These are phyloP conservation scores for Eublepharis macularius DNA, from an alignment of 2,113 vertebrate species.

Conservation along the genomic window DNA sequence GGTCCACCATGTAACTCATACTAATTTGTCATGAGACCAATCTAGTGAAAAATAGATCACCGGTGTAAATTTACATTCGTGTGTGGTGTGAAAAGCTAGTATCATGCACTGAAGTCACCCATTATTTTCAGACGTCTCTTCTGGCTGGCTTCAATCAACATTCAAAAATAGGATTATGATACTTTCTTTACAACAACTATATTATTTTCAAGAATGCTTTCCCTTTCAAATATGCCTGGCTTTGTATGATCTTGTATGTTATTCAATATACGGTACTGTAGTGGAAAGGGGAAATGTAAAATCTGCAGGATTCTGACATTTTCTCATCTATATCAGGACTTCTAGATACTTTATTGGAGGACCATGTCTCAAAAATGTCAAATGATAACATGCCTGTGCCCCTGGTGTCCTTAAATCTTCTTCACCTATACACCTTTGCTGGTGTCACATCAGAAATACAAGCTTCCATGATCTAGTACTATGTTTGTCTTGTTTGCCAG, in stretches of 20 bases:
- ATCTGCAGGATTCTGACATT: too few relatives aligned
- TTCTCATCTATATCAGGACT: not conserved
- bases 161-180: not conserved
- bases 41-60: conserved; percentile 28
- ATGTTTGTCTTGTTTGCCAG: not conserved
- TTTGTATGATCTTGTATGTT: not conserved
- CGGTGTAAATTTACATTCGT: conserved; percentile 8
- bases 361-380: not conserved
- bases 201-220: not conserved
- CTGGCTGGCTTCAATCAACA: conserved; percentile 3
- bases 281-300: not conserved
- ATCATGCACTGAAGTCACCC: conserved; percentile 13
- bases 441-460: not conserved
- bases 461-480: not conserved
- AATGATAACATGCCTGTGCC: not conserved
- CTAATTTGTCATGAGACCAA: conserved; percentile 31
- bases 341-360: not conserved
- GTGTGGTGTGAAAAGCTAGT: not conserved
- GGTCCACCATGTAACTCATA: conserved; percentile 19
- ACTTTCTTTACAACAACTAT: not conserved
- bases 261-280: not conserved
- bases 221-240: not conserved
- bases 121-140: conserved; percentile 22
- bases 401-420: not conserved
- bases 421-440: not conserved